Evolutionary conservation across 1,140 invertebrate genomes (phyloP), one percentile per base, ranked within the genome.

Genomic region (Musca vetustissima): DNA sequence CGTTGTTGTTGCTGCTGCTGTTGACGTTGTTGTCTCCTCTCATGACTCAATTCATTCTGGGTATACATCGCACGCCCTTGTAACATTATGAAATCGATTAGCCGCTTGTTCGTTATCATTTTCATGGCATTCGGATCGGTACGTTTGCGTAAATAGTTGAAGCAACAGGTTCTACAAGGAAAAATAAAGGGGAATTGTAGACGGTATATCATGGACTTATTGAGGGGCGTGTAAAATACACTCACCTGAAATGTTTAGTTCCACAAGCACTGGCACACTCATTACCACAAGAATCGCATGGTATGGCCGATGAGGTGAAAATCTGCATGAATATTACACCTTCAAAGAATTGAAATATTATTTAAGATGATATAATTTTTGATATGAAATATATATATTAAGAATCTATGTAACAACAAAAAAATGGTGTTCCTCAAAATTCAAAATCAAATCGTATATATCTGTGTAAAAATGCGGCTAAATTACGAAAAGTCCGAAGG

Each of bases 271-370:
- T 80, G 47, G 83, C 79, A 69, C 86, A 87, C 69, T 87, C 86
- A 64, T 83, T 85, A 11, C 86, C 86, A 55, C 86, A 87, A 3
- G 85, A 86, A 67, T 85, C 85, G 36, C 86, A 87, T 3, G 84
- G 83, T 19, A 86, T 71, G n/a, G 83, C 82, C 52, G 72, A 70
- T 6, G 57, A 17, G 0, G 15, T 67, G 9, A 53, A n/a, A n/a
- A 67, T 7, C 8, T 67, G 52, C 66, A 67, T 53, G 21, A 53
- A 55, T n/a, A 52, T 53, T 24, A 67, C 21, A 11, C 66, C 66
- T 67, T 24, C 48, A 36, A 36, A 22, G n/a, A n/a, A n/a, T n/a
- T n/a, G n/a, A n/a, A n/a, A n/a, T n/a, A n/a, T n/a, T n/a, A n/a
- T n/a, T n/a, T n/a, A n/a, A n/a, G n/a, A n/a, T n/a, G n/a, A n/a